Evolutionary conservation across 92 coral and sea anemone genomes (phyloP).

Genomic region (Hydrozoanthus gracilis): DNA sequence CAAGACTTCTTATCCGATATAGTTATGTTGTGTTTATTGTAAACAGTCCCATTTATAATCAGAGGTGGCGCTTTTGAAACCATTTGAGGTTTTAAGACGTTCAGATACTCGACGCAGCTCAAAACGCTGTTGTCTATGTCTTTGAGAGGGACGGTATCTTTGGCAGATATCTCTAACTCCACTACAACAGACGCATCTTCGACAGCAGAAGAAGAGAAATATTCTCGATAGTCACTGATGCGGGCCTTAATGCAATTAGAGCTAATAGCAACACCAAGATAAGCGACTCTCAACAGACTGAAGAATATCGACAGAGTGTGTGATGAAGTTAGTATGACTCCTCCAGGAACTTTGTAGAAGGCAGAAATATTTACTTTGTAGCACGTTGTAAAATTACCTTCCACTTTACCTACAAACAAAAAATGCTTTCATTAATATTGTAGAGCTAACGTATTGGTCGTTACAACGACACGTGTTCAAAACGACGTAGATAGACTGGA

Average conservation of each 20-base stretch:
- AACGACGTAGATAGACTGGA: too few relatives aligned
- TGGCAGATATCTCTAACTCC: constrained; percentile 15
- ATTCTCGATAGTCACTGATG: neutral
- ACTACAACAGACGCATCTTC: constrained; percentile 16
- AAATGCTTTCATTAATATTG: neutral
- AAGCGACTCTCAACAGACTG: neutral
- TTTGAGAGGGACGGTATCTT: constrained; percentile 27
- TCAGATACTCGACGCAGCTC: constrained; percentile 12
- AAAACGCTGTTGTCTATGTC: constrained; percentile 8
- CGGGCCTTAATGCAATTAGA: constrained; percentile 21
- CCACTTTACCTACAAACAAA: constrained; percentile 19
- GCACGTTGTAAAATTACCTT: constrained; percentile 38
- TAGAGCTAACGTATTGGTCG: too few relatives aligned
- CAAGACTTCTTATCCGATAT: constrained; percentile 33
- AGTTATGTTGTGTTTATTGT: constrained; percentile 2
- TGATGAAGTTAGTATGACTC: neutral
- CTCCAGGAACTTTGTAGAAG: constrained; percentile 41
- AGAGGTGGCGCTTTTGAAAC: neutral
- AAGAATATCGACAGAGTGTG: neutral
- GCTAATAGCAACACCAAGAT: neutral
- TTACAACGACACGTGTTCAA: too few relatives aligned
- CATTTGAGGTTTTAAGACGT: constrained; percentile 2
- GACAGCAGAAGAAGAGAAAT: neutral
- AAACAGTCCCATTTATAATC: constrained; percentile 13
- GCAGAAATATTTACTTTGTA: constrained; percentile 27